Base-by-base conservation (phyloP, 2,113 vertebrate species). In the Pogona vitticeps region DNA sequence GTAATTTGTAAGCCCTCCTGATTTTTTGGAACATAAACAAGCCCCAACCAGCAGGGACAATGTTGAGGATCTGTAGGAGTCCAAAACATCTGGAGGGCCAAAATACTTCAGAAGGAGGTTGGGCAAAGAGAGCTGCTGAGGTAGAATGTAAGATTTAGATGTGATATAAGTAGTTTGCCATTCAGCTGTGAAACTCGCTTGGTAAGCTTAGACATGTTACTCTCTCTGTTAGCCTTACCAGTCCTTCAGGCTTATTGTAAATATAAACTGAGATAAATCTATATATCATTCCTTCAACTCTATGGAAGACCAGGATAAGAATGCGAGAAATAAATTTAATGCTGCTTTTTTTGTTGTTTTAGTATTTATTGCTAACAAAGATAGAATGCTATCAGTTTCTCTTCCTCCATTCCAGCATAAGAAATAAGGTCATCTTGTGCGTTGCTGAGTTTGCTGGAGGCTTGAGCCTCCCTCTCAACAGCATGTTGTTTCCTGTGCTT, bases 401-500 rank as follows among this genome's bases (percentile, higher is more conserved):
- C 46, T 40, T 61, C 12, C 40, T 80, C 23, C 67, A 86, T 58
- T 14, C 76, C 14, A 13, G n/a, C 2, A 46, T 18, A 14, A 73
- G 1, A 1, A 14, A 4, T 40, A 84, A 80, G 70, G 59, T 65
- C 31, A 42, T 31, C 36, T 80, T 84, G 14, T 80, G 59, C 33
- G 26, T 14, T 1, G 0, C 77, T 85, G 76, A 31, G 38, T 36
- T 92, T 71, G 28, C 58, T 23, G 15, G 8, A 79, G 33, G 23
- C 67, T 56, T 80, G 33, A 75, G 23, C 18, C 18, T 59, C 36
- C 20, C 52, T 17, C 2, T 14, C 0, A 1, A 52, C 28, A 9
- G 31, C 67, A 68, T 86, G 65, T 13, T 12, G 87, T 91, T 90
- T 86, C 68, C 75, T 63, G 33, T 76, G 21, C n/a, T 38, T 63